Conservation (phyloP, 2,113 vertebrate species). For the Protobothrops mucrosquamatus region DNA sequence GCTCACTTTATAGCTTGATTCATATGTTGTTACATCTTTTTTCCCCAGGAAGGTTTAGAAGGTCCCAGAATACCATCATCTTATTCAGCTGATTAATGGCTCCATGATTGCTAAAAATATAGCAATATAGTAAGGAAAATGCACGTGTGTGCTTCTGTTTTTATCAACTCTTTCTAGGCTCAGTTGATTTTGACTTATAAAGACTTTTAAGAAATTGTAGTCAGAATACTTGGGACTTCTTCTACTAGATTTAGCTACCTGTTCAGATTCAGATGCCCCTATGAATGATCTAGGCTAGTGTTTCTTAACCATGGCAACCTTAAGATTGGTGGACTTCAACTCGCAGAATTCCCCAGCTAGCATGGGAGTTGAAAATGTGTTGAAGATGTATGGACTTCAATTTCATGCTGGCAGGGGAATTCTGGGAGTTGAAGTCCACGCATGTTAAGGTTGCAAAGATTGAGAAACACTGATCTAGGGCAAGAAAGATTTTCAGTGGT, state of each 20-base stretch:
- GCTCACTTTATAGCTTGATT: background rate
- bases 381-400: no score
- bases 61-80: background rate
- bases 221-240: background rate
- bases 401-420: no score
- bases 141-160: background rate
- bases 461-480: no score
- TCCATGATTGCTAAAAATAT: background rate
- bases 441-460: background rate
- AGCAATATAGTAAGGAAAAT: background rate
- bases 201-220: background rate
- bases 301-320: no score
- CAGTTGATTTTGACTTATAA: background rate
- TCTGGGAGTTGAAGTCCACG: no score
- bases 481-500: background rate
- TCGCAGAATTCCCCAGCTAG: no score
- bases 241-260: background rate
- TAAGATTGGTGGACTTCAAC: no score
- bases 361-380: no score
- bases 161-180: background rate
- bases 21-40: background rate
- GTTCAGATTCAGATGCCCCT: background rate
- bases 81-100: background rate
- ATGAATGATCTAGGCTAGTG: background rate
- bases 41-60: background rate